phyloP scores from a whole-genome alignment of 2,888 invertebrate species.

The Tanypteryx hageni region DNA sequence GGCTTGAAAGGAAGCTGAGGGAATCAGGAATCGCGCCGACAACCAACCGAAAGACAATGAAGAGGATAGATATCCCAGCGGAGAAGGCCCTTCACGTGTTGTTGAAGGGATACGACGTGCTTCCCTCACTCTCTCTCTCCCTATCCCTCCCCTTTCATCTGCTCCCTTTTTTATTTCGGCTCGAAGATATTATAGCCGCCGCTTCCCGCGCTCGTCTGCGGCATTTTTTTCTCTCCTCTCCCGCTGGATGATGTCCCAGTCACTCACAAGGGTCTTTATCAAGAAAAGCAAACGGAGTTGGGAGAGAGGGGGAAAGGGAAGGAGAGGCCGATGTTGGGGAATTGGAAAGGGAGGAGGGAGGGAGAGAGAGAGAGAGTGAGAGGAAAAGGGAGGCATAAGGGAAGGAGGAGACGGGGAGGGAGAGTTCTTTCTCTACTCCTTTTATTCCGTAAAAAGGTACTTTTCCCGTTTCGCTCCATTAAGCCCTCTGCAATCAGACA shows the following conservation, averaged over 20 bases:
- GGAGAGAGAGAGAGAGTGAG: not conserved
- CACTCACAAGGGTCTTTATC: conserved; percentile 47
- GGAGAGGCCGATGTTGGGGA: not conserved
- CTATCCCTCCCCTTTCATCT: not conserved
- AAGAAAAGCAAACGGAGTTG: conserved; percentile 36
- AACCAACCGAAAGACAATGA: not conserved
- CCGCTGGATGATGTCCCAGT: conserved; percentile 30
- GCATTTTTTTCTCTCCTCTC: conserved; percentile 4
- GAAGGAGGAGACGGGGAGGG: not conserved
- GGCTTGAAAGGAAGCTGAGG: not conserved
- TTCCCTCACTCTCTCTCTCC: not conserved
- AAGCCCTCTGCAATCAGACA: conserved; percentile 47
- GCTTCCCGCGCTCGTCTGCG: conserved; percentile 2
- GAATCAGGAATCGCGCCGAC: not conserved
- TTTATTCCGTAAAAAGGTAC: conserved; percentile 56
- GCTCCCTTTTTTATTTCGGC: not conserved
- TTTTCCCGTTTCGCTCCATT: conserved; percentile 59
- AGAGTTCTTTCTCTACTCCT: not conserved
- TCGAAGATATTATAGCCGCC: not conserved
- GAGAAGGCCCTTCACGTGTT: not conserved
- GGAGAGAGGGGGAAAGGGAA: not conserved
- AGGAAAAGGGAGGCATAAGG: not conserved
- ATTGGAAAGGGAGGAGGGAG: too few species aligned
- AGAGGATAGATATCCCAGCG: not conserved
- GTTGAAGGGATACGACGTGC: not conserved